Conservation (phyloP, 1,140 invertebrate genomes). For the Amyelois transitella region DNA sequence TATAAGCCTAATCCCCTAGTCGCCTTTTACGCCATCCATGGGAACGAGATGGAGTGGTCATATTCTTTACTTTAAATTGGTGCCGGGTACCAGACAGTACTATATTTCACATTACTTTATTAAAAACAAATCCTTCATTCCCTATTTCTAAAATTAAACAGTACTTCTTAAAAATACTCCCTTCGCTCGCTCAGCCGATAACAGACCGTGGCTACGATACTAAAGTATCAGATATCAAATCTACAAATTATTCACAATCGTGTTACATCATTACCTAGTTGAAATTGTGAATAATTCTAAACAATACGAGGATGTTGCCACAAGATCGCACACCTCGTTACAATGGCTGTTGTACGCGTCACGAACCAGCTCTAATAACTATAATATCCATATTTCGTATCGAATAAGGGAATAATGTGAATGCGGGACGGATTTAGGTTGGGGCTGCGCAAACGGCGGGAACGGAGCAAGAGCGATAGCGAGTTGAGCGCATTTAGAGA, state of each 20-base stretch:
- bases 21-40: too few relatives aligned
- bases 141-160: too few relatives aligned
- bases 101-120: too few relatives aligned
- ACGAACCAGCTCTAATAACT: slow-evolving; percentile 49
- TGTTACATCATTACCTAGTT: background rate
- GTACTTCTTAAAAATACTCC: too few relatives aligned
- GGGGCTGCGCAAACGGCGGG: slow-evolving; percentile 31
- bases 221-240: too few relatives aligned
- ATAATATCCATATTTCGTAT: slow-evolving; percentile 61
- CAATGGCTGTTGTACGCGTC: slow-evolving; percentile 14
- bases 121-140: too few relatives aligned
- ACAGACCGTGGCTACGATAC: too few relatives aligned
- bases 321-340: background rate
- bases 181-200: too few relatives aligned
- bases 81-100: too few relatives aligned
- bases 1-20: too few relatives aligned
- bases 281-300: background rate
- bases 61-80: too few relatives aligned
- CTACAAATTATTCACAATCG: background rate
- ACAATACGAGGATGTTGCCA: background rate
- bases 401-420: slow-evolving; percentile 54
- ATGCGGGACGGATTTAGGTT: slow-evolving; percentile 41
- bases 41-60: too few relatives aligned
- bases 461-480: background rate
- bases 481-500: background rate